Base-by-base conservation (phyloP, 2,797 vertebrate genomes). In the Steatocranus sp. region DNA sequence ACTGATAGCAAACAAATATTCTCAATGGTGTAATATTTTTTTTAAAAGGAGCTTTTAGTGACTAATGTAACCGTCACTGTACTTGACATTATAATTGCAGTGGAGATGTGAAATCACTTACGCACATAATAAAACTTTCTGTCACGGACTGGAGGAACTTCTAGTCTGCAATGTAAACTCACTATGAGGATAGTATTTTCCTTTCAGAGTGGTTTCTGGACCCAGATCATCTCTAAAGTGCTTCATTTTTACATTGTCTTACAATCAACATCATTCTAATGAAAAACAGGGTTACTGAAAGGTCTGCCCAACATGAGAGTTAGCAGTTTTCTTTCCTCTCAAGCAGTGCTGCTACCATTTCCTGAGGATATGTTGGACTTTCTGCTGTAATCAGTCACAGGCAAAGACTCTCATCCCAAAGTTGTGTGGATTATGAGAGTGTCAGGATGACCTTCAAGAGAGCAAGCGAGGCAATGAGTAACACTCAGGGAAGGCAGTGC, bases 391-490 rank as follows among this genome's bases (percentile, higher is more conserved):
- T 91, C 78, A 30, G 66, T 70, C 50, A 75, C 78, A 78, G 85
- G 86, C 48, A 74, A 84, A 84, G 75, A 79, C 63, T 90, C 63
- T 84, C 63, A 38, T 73, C 86, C 78, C 11, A 82, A 82, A 83
- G 84, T 79, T 89, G 76, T 84, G 81, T 80, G 77, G 85, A 68
- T 88, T 86, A 80, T 82, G 84, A 91, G 74, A 58, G 77, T 88
- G 88, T 92, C 89, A 90, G 74, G 61, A 75, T 14, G 66, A 92
- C 92, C 92, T 90, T 30, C 17, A 48, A 66, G 76, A 32, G 58
- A 77, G 61, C 6, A 75, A 84, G 81, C 4, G 11, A 75, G 80
- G 70, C 36, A 34, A 63, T 18, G 75, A 76, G 66, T 27, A 61
- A 50, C 79, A 12, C 53, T 36, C 14, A 18, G 51, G 79, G 18